Conservation (phyloP, 37 sponge, comb jelly and placozoan species). For the Eunapius fragilis region DNA sequence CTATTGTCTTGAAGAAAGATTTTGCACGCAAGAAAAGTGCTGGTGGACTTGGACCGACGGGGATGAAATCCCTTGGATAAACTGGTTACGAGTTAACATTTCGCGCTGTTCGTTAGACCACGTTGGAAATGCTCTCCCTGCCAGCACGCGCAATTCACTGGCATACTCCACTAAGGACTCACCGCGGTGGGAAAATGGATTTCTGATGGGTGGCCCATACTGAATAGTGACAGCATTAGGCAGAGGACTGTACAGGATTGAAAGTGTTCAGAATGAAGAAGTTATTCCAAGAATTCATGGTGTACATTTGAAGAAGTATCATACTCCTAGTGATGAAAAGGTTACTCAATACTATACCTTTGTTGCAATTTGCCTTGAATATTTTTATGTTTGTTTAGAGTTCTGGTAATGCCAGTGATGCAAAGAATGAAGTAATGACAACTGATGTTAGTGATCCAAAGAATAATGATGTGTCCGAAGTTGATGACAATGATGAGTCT, state of each 20-base stretch:
- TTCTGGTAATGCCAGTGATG: not conserved
- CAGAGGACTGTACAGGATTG: not conserved
- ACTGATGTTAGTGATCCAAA: not conserved
- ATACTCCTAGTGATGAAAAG: not conserved
- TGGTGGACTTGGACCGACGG: too few species aligned
- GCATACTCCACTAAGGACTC: too few species aligned
- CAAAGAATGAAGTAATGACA: not conserved
- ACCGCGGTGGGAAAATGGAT: not conserved
- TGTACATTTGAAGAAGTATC: not conserved
- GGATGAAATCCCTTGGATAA: too few species aligned
- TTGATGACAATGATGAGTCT: not conserved
- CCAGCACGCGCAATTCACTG: too few species aligned
- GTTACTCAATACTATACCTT: not conserved
- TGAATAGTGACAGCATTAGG: not conserved
- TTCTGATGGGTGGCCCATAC: not conserved
- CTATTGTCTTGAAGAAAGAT: not conserved
- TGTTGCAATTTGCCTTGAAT: not conserved
- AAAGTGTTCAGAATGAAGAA: not conserved
- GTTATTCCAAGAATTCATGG: not conserved
- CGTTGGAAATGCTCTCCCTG: too few species aligned
- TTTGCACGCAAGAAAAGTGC: not conserved
- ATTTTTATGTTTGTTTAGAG: not conserved
- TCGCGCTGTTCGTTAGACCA: too few species aligned
- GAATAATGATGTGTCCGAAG: not conserved
- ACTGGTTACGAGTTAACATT: too few species aligned